Percentiles rank a stretch among this genome's conserved stretches.
Evolutionary conservation across 2,113 vertebrate species (phyloP).

Genomic region (Pica pica): DNA sequence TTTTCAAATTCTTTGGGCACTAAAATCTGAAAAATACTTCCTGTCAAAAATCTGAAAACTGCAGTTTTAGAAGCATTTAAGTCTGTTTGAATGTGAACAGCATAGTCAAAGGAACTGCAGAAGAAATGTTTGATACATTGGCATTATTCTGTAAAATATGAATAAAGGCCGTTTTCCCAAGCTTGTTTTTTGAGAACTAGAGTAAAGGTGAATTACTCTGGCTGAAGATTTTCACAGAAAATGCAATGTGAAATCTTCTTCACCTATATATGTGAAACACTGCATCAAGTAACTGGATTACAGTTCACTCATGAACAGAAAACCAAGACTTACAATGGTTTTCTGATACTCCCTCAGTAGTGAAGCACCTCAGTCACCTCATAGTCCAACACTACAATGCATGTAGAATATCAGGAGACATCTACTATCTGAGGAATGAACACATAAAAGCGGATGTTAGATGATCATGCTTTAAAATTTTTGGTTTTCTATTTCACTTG

Average conservation of each 20-base stretch:
- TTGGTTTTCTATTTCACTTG: neutral
- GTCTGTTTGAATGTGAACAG: neutral
- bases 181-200: neutral
- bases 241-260: neutral
- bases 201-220: neutral
- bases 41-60: neutral
- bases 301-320: neutral
- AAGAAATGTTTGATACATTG: neutral
- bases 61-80: neutral
- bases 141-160: neutral
- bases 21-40: neutral
- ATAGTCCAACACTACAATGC: neutral
- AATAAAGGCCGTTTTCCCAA: neutral
- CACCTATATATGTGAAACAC: neutral
- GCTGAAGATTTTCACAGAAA: neutral
- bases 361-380: neutral
- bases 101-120: neutral
- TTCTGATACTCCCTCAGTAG: neutral
- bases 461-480: neutral
- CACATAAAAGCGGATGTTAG: neutral
- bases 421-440: neutral
- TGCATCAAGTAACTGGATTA: neutral
- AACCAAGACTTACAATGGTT: neutral
- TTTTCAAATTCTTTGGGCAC: neutral
- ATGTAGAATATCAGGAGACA: neutral